These are phyloP conservation scores for Eristalis arbustorum DNA, from an alignment of 2,888 invertebrate species.

Conservation along the genomic window DNA sequence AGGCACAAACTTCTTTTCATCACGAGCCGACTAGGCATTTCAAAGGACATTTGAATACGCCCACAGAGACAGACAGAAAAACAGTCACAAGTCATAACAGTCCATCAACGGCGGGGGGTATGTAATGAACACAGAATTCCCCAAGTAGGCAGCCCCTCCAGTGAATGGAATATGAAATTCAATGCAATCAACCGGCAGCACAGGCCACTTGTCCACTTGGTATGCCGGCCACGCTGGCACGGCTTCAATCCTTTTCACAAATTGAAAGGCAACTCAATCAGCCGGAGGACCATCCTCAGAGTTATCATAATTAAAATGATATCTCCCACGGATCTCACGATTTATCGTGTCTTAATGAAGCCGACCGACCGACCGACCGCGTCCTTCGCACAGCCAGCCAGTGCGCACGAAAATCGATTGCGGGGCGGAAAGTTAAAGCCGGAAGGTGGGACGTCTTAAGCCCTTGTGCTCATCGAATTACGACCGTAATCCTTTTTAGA, in stretches of 20 bases:
- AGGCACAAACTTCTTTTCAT: neutral
- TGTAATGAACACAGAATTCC: neutral
- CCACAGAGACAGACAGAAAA: too few species aligned
- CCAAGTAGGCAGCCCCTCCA: neutral
- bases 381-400: neutral
- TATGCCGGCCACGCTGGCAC: neutral
- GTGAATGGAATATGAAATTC: neutral
- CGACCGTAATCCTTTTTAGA: conserved; percentile 55
- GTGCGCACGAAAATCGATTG: conserved; percentile 39
- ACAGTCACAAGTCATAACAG: neutral
- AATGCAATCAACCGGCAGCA: neutral
- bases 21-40: neutral
- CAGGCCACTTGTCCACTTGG: neutral
- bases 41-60: neutral
- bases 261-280: neutral
- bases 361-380: neutral
- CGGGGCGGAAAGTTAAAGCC: conserved; percentile 23
- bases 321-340: conserved; percentile 9
- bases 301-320: conserved; percentile 11
- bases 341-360: conserved; percentile 53
- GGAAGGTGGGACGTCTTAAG: conserved; percentile 27
- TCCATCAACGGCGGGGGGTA: neutral
- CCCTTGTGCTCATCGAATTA: conserved; percentile 60
- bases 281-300: neutral
- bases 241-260: neutral